Evolutionary conservation across 2,113 vertebrate genomes (phyloP).

Genomic region (Hymenochirus boettgeri): DNA sequence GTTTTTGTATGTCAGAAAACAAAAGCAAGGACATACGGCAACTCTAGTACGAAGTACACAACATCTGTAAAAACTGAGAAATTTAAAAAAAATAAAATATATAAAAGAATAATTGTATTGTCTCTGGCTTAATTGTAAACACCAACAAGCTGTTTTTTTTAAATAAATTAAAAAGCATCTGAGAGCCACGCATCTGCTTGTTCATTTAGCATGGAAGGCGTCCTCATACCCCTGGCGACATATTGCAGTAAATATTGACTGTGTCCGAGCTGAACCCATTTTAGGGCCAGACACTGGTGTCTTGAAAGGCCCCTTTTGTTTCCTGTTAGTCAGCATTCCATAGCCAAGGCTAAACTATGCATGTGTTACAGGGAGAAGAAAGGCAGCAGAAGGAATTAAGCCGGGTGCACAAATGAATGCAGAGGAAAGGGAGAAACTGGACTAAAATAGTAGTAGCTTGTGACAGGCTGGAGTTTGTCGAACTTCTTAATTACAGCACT

Average conservation of each 20-base stretch:
- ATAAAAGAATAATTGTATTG: neutral
- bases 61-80: neutral
- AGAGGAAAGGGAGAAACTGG: conserved; percentile 48
- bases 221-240: conserved; percentile 52
- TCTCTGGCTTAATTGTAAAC: neutral
- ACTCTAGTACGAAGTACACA: neutral
- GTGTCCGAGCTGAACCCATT: conserved; percentile 50
- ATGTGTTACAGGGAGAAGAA: conserved; percentile 66
- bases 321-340: conserved; percentile 65
- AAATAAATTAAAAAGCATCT: conserved; percentile 7
- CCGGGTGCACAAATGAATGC: conserved; percentile 57
- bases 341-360: conserved; percentile 67
- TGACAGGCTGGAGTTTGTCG: conserved; percentile 30
- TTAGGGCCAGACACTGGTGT: conserved; percentile 51
- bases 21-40: no score
- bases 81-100: neutral
- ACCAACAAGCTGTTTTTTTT: neutral
- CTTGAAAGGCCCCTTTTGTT: conserved; percentile 83
- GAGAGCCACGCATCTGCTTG: neutral
- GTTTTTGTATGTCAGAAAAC: no score
- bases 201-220: conserved; percentile 45
- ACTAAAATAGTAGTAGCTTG: conserved; percentile 40
- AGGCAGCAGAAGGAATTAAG: conserved; percentile 49
- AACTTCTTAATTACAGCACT: conserved; percentile 24
- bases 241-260: conserved; percentile 67